Base-by-base conservation (phyloP, 1,140 invertebrate genomes). In the Helicoverpa armigera region DNA sequence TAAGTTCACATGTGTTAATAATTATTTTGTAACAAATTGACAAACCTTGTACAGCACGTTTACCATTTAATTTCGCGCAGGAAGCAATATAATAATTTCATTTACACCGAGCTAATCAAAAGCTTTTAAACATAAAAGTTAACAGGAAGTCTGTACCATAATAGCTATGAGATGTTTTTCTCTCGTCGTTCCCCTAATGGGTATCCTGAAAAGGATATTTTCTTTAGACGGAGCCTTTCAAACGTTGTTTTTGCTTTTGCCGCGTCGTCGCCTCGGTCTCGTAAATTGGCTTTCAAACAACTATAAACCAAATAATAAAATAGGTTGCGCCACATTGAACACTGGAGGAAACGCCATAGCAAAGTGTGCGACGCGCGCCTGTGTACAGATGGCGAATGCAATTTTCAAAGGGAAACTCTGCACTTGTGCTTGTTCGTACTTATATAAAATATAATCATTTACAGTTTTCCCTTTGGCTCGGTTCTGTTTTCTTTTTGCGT, bases 211-310 rank as follows among this genome's bases (percentile, higher is more conserved):
- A 80, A 83, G 80, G 72, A 82, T 81, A 83, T 82, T 85, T 81
- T 82, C 83, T 78, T 69, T 43, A 76, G 54, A 83, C 31, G 81
- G 54, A 70, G 61, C 74, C 54, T 82, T 80, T 81, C 61, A 79
- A 83, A 82, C 82, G 80, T 76, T 81, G 79, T 85, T 84, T 87
- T 84, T 76, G 72, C 74, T 84, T 81, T 80, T 75, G 56, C 35
- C 81, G 82, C 83, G 79, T 84, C 81, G 79, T 56, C 79, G 76
- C 61, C 78, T 80, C 58, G 70, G 43, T 73, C 50, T 73, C 80
- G 72, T 85, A 83, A 88, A 88, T 88, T 88, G 85, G 79, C 84
- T 85, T 86, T 85, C 56, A 74, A 86, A 80, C 75, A 81, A 82
- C 69, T 83, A 86, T 73, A 79, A 56, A 79, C 56, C 51, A 83